Percentiles rank a stretch among this genome's conserved stretches.
Conservation (phyloP, 2,888 invertebrate genomes). For the Malacosoma neustria region DNA sequence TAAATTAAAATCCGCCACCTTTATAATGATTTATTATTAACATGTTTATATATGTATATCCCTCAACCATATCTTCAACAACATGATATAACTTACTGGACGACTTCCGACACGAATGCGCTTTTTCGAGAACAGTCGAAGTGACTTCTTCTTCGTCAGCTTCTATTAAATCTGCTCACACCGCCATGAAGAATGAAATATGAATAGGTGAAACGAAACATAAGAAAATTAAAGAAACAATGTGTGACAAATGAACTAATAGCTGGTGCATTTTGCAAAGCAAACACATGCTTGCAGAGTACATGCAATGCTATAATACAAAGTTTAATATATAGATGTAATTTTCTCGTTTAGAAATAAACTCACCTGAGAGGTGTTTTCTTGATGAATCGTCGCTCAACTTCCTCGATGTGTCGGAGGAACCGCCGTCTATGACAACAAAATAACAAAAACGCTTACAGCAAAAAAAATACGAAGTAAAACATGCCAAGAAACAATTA, state of each 20-base stretch:
- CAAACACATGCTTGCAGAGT: slow-evolving; percentile 34
- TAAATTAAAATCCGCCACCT: not conserved
- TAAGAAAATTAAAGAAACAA: slow-evolving; percentile 24
- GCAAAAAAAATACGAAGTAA: slow-evolving; percentile 52
- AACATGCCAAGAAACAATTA: slow-evolving; percentile 49
- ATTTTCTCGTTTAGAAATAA: not conserved
- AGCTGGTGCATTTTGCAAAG: slow-evolving; percentile 16
- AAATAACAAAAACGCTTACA: slow-evolving; percentile 50
- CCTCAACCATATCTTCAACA: not conserved
- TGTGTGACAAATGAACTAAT: slow-evolving; percentile 23
- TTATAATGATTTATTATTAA: not conserved
- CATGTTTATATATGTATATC: not conserved
- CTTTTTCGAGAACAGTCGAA: slow-evolving; percentile 61
- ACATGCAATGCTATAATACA: not conserved
- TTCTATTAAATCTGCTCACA: slow-evolving; percentile 73
- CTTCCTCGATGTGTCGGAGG: slow-evolving; percentile 63
- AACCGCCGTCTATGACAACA: slow-evolving; percentile 71
- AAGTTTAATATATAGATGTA: not conserved
- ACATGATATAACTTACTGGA: slow-evolving; percentile 66
- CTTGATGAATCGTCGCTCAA: slow-evolving; percentile 69
- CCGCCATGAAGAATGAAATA: slow-evolving; percentile 3
- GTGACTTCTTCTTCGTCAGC: slow-evolving; percentile 72
- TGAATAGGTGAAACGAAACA: slow-evolving; percentile 15
- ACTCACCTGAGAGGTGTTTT: slow-evolving; percentile 72
- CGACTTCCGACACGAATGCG: slow-evolving; percentile 66